These are phyloP conservation scores for Neelides sp. DNA, from an alignment of 1,140 invertebrate species.

Conservation along the genomic window DNA sequence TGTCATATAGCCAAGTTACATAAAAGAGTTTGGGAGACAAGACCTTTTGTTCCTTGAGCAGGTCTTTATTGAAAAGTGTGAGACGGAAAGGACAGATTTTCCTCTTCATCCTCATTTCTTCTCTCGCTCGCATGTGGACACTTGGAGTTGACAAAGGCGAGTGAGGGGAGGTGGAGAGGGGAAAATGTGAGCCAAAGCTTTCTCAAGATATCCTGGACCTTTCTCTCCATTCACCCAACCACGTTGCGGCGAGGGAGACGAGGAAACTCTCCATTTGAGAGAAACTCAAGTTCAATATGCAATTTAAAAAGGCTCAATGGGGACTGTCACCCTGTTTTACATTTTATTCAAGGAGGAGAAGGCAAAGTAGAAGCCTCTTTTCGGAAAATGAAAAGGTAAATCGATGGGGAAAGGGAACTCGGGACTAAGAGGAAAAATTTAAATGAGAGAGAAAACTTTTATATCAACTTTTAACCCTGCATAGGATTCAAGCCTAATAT, in stretches of 20 bases:
- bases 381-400: neutral
- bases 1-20: too few species aligned
- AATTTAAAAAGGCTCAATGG: neutral
- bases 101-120: too few species aligned
- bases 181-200: neutral
- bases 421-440: neutral
- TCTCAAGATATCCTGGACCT: too few species aligned
- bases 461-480: neutral
- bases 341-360: neutral
- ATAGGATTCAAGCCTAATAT: neutral
- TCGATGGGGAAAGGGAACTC: neutral
- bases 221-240: too few species aligned
- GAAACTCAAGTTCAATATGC: neutral
- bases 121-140: neutral
- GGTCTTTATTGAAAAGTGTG: too few species aligned
- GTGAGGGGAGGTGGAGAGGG: neutral
- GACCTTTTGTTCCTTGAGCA: too few species aligned
- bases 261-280: neutral
- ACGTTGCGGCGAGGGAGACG: too few species aligned
- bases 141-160: neutral
- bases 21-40: too few species aligned
- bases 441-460: neutral
- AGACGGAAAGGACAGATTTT: too few species aligned
- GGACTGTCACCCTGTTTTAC: conserved; percentile 2
- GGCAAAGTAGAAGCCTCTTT: neutral